A percentile compares a stretch with the other conserved stretches of the same genome.
Conservation (phyloP, 1,140 invertebrate species). For the Brachionus plicatilis region DNA sequence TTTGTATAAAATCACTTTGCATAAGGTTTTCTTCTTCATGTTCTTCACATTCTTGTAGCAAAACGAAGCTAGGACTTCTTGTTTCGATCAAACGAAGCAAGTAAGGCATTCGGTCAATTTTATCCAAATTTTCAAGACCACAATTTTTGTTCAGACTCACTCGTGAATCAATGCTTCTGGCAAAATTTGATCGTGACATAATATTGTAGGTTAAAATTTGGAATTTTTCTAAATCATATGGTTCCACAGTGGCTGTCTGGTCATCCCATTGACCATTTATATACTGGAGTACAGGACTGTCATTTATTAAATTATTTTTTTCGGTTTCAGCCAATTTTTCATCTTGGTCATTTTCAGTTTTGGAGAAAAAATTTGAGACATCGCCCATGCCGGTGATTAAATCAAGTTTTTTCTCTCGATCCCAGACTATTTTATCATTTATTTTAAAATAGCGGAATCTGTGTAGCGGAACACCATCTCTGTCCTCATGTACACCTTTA, state of each 20-base stretch:
- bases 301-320: not conserved
- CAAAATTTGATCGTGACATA: conserved; percentile 27
- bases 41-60: conserved; percentile 28
- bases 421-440: conserved; percentile 13
- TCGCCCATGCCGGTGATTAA: conserved; percentile 11
- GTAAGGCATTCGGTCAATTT: not conserved
- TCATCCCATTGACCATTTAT: not conserved
- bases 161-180: not conserved
- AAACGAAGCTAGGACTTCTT: not conserved
- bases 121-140: conserved; percentile 11
- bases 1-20: not conserved
- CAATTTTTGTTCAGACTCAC: conserved; percentile 11
- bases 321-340: not conserved
- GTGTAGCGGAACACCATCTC: conserved; percentile 19
- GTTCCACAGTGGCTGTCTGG: too few species aligned
- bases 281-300: not conserved
- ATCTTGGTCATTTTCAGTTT: not conserved
- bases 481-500: conserved; percentile 28
- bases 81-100: not conserved
- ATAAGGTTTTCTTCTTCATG: not conserved
- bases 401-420: conserved; percentile 24
- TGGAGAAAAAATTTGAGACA: conserved; percentile 6
- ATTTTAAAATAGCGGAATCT: conserved; percentile 35
- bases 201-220: conserved; percentile 26
- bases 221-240: not conserved